These are phyloP conservation scores for Listrodromus nycthemerus DNA, from an alignment of 2,888 invertebrate species.

Conservation along the genomic window DNA sequence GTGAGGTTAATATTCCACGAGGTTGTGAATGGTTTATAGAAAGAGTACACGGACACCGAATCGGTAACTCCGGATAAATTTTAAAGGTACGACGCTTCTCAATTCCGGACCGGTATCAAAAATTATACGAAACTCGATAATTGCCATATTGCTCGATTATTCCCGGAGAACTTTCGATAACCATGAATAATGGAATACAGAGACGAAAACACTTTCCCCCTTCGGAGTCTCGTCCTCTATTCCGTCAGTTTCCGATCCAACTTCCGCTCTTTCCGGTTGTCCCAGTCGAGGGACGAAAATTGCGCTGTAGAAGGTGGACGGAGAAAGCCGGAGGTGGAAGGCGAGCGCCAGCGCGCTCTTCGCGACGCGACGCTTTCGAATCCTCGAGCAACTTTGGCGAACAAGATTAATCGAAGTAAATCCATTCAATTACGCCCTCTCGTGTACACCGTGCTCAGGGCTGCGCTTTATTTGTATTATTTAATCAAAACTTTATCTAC, in stretches of 20 bases:
- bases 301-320: neutral
- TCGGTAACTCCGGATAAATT: no score
- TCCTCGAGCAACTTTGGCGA: constrained; percentile 59
- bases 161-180: constrained; percentile 52
- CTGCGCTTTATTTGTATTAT: constrained; percentile 65
- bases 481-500: constrained; percentile 66
- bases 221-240: neutral
- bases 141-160: constrained; percentile 49
- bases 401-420: constrained; percentile 67
- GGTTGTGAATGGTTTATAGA: neutral
- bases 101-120: neutral
- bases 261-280: constrained; percentile 40
- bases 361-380: constrained; percentile 51
- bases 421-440: constrained; percentile 64
- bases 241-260: constrained; percentile 42
- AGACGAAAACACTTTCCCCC: constrained; percentile 25
- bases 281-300: constrained; percentile 1
- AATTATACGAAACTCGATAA: constrained; percentile 38
- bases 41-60: no score
- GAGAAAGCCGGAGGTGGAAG: neutral
- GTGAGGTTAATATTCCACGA: neutral
- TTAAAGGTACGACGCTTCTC: no score
- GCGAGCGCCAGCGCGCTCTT: neutral
- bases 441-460: constrained; percentile 31
- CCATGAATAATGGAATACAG: constrained; percentile 59